A percentile compares a stretch with the other conserved stretches of the same genome.
phyloP scores from a whole-genome alignment of 2,888 invertebrate species.

The Melikaiella ostensackeni region DNA sequence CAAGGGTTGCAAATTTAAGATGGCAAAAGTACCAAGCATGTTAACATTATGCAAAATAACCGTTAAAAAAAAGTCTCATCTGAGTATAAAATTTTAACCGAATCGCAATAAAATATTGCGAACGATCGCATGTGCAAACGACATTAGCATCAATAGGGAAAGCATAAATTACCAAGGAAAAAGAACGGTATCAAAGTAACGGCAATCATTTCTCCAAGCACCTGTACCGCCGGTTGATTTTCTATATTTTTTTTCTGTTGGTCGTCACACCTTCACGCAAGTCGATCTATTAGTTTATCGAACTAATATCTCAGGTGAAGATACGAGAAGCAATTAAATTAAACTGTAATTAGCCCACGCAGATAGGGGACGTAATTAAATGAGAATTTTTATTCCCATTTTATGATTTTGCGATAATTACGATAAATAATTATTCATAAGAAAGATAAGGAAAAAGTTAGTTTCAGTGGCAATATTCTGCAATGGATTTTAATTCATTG shows the following conservation, averaged over 20 bases:
- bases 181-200: conserved; percentile 21
- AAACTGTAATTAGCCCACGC: not conserved
- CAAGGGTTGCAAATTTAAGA: conserved; percentile 37
- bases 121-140: conserved; percentile 24
- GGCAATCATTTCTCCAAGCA: conserved; percentile 16
- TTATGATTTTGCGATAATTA: not conserved
- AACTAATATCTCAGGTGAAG: not conserved
- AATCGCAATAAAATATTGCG: not conserved
- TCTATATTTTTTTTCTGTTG: conserved; percentile 4
- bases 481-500: too few relatives aligned
- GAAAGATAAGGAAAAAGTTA: not conserved
- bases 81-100: not conserved
- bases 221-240: conserved; percentile 7
- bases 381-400: not conserved
- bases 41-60: conserved; percentile 4
- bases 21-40: not conserved
- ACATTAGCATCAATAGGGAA: conserved; percentile 18
- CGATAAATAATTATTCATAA: not conserved
- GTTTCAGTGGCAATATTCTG: not conserved
- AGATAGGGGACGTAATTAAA: not conserved
- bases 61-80: not conserved
- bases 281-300: conserved; percentile 28
- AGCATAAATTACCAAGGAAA: conserved; percentile 24
- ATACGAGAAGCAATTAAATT: conserved; percentile 16
- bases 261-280: conserved; percentile 25